Percentiles rank a stretch among this genome's conserved stretches.
phyloP scores from a whole-genome alignment of 1,140 invertebrate genomes.

The Papilio helenus region DNA sequence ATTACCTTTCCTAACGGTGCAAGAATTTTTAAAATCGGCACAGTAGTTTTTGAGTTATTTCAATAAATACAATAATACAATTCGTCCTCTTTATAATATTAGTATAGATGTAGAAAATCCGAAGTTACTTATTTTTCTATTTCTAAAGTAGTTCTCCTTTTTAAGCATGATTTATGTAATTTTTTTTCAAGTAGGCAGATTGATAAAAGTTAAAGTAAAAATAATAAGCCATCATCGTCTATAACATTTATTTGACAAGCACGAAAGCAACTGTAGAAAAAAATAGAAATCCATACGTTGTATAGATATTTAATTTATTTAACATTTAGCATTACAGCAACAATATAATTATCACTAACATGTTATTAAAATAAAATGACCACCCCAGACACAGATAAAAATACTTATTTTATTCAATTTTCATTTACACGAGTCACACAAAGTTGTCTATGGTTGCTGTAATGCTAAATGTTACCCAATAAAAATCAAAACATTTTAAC shows the following conservation, averaged over 20 bases:
- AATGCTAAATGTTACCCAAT: constrained; percentile 15
- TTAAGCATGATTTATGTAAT: too few relatives aligned
- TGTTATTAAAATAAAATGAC: not conserved
- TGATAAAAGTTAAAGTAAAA: not conserved
- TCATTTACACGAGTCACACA: not conserved
- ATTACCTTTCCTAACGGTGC: too few relatives aligned
- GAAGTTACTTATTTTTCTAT: too few relatives aligned
- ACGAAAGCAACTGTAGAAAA: constrained; percentile 25
- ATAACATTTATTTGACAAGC: constrained; percentile 26
- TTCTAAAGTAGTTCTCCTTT: too few relatives aligned
- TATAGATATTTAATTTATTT: constrained; percentile 4
- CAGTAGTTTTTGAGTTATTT: too few relatives aligned
- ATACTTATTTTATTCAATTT: not conserved
- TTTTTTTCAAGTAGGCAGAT: not conserved
- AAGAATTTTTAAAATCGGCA: too few relatives aligned
- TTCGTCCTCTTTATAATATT: too few relatives aligned
- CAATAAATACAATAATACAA: too few relatives aligned
- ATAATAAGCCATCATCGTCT: not conserved
- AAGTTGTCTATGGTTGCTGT: constrained; percentile 17
- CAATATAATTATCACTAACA: not conserved
- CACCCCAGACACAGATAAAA: not conserved
- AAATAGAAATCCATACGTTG: not conserved
- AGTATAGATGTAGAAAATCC: too few relatives aligned
- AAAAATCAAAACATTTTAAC: constrained; percentile 14
- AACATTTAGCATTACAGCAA: not conserved